Percentiles rank a stretch among this genome's conserved stretches.
Evolutionary conservation across 2,888 invertebrate genomes (phyloP).

Genomic region (Orchestes rusci): DNA sequence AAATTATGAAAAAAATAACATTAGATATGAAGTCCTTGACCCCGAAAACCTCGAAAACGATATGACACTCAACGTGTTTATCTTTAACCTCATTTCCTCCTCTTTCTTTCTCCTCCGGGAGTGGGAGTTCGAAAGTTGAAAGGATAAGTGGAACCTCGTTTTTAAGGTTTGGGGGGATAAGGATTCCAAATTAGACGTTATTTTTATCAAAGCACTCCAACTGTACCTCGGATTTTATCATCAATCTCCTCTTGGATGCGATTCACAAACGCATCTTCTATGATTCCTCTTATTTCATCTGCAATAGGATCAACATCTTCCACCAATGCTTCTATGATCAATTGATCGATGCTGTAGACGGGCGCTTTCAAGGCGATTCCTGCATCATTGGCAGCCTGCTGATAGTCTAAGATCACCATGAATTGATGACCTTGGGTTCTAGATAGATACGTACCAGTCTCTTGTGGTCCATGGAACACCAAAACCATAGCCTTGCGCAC

Average conservation of each 20-base stretch:
- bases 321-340: conserved; percentile 46
- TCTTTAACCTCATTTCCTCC: too few species aligned
- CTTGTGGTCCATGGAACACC: conserved; percentile 46
- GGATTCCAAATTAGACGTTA: too few species aligned
- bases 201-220: too few species aligned
- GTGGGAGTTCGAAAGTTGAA: too few species aligned
- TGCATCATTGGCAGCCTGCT: conserved; percentile 35
- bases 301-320: conserved; percentile 29
- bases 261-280: conserved; percentile 28
- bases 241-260: background rate
- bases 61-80: too few species aligned
- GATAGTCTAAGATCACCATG: conserved; percentile 34
- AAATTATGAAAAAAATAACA: too few species aligned
- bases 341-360: conserved; percentile 47
- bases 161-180: too few species aligned
- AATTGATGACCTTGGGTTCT: background rate
- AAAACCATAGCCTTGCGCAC: conserved; percentile 37
- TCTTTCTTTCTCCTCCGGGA: too few species aligned
- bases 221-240: too few species aligned
- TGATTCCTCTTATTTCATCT: conserved; percentile 32
- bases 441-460: conserved; percentile 42
- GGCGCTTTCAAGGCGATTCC: conserved; percentile 46
- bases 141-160: too few species aligned
- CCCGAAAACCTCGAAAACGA: too few species aligned
- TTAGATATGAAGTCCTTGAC: too few species aligned